phyloP scores from a whole-genome alignment of 2,888 invertebrate genomes.

The Amphiduros pacificus region DNA sequence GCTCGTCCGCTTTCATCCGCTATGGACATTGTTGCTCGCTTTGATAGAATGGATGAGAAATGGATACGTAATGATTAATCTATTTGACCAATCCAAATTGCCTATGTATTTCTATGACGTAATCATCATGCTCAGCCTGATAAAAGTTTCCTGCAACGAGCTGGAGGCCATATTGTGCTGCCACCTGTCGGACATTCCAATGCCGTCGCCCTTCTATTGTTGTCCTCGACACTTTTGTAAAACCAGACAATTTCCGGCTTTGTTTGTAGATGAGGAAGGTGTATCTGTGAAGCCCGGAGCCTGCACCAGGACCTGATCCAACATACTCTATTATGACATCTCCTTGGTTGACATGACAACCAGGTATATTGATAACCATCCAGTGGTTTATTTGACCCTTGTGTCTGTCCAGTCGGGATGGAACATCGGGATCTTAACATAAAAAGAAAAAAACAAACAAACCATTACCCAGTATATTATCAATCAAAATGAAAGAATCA shows the following conservation, averaged over 20 bases:
- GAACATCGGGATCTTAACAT: background rate
- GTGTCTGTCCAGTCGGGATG: background rate
- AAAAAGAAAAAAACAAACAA: no score
- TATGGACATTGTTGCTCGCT: no score
- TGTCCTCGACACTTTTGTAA: background rate
- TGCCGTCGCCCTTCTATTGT: background rate
- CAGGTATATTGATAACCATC: background rate
- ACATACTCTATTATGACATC: background rate
- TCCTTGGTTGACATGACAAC: background rate
- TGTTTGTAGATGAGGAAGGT: background rate
- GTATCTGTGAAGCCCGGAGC: background rate
- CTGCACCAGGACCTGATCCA: background rate
- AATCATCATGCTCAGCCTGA: background rate
- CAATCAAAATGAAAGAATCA: no score
- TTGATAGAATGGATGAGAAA: no score
- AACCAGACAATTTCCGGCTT: background rate
- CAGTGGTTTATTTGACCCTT: background rate
- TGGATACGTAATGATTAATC: no score
- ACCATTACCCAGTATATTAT: no score
- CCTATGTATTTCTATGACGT: background rate
- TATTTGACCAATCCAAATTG: background rate
- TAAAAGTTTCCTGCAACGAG: background rate
- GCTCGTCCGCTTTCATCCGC: no score
- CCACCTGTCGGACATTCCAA: background rate
- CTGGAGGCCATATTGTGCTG: background rate